Percentiles rank a stretch among this genome's conserved stretches.
phyloP scores from a whole-genome alignment of 1,140 invertebrate species.

The Leptinotarsa undecemlineata region DNA sequence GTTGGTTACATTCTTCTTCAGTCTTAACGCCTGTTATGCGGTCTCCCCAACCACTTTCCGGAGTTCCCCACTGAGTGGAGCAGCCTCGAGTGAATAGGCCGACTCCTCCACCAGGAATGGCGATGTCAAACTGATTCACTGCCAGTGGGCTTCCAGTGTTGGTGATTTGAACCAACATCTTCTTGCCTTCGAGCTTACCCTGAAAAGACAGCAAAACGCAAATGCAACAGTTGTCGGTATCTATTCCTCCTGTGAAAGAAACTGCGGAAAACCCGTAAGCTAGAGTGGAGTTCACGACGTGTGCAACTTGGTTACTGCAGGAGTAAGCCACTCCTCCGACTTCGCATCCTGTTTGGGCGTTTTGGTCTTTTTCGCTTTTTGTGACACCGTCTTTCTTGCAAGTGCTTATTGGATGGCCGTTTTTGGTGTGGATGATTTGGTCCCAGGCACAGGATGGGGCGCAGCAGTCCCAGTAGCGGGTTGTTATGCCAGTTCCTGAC shows the following conservation, averaged over 20 bases:
- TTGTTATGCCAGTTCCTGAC: conserved; percentile 28
- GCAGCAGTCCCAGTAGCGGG: conserved; percentile 34
- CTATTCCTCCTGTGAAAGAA: conserved; percentile 36
- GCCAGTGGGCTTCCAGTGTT: conserved; percentile 35
- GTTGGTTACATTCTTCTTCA: neutral
- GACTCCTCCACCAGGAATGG: conserved; percentile 34
- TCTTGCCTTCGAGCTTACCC: conserved; percentile 25
- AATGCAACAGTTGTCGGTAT: conserved; percentile 30
- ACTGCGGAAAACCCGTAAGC: conserved; percentile 36
- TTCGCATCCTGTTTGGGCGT: conserved; percentile 19
- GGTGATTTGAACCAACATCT: conserved; percentile 30
- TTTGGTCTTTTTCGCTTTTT: conserved; percentile 16
- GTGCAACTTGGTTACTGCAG: conserved; percentile 33
- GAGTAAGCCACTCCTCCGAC: conserved; percentile 30
- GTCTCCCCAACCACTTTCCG: conserved; percentile 30
- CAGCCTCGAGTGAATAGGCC: conserved; percentile 5
- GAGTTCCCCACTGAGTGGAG: conserved; percentile 24
- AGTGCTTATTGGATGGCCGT: conserved; percentile 28
- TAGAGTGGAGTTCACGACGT: conserved; percentile 26
- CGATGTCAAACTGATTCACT: conserved; percentile 36
- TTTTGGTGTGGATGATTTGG: conserved; percentile 17
- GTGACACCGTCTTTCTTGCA: conserved; percentile 29
- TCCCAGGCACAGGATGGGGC: conserved; percentile 31
- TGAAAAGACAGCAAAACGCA: conserved; percentile 31
- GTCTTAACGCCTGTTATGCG: conserved; percentile 9